Evolutionary conservation across 2,113 vertebrate species (phyloP).

Genomic region (Chaetura pelagica): DNA sequence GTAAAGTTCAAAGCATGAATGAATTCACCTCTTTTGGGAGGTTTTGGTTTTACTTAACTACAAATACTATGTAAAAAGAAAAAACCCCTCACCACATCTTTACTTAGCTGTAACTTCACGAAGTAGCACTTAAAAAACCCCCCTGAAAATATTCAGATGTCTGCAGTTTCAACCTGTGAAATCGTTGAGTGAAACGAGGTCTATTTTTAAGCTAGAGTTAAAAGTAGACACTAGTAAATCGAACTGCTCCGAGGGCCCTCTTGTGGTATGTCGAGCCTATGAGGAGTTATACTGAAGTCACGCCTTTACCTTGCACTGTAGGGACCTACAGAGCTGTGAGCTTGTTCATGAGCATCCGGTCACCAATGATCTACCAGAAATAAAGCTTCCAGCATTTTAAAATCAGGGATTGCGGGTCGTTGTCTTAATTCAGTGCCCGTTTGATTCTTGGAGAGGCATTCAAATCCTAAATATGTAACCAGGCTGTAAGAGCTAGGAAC

Average conservation of each 20-base stretch:
- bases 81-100: rapidly evolving
- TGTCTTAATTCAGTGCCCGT: background rate
- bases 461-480: background rate
- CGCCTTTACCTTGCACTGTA: background rate
- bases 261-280: background rate
- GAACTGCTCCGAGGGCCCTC: constrained; percentile 54
- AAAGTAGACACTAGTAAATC: background rate
- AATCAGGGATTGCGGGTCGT: background rate
- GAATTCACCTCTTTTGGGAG: background rate
- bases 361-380: background rate
- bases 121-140: background rate
- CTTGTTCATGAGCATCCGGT: background rate
- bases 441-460: background rate
- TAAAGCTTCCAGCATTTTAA: background rate
- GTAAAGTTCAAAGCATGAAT: background rate
- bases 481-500: background rate
- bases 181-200: background rate
- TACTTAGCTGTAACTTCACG: background rate
- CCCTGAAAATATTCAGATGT: background rate
- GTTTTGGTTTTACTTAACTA: background rate
- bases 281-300: background rate
- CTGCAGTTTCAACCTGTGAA: background rate
- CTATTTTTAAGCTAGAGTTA: background rate
- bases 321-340: background rate
- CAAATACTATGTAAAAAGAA: background rate